A percentile compares a stretch with the other conserved stretches of the same genome.
Conservation (phyloP, 2,797 vertebrate species). For the Alosa sapidissima region DNA sequence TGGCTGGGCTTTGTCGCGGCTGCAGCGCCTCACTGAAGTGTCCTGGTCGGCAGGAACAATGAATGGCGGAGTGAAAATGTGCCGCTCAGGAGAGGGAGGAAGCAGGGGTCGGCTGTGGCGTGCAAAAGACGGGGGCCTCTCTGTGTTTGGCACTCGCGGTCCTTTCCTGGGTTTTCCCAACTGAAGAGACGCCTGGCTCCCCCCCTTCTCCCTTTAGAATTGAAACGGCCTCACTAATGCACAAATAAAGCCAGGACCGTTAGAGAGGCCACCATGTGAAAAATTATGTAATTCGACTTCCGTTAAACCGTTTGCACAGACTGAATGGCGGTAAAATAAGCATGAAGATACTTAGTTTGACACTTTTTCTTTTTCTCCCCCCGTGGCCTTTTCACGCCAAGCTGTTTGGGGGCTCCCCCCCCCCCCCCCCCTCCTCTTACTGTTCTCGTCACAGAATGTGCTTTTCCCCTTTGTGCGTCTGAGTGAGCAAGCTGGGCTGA, state of each 20-base stretch:
- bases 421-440: background rate
- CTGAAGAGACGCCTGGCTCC: background rate
- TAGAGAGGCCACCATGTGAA: background rate
- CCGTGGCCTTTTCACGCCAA: background rate
- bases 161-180: slow-evolving; percentile 18
- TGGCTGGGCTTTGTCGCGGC: background rate
- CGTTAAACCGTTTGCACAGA: background rate
- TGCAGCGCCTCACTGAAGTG: slow-evolving; percentile 9
- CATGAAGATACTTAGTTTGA: slow-evolving; percentile 15
- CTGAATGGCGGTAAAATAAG: background rate
- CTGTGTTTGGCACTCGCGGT: background rate
- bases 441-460: background rate
- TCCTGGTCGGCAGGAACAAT: slow-evolving; percentile 26
- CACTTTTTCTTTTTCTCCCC: background rate
- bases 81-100: slow-evolving; percentile 6
- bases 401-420: background rate
- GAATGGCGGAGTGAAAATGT: slow-evolving; percentile 11
- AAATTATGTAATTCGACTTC: background rate
- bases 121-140: background rate
- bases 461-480: background rate
- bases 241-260: background rate
- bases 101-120: background rate
- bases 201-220: background rate
- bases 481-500: background rate
- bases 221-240: background rate